These are phyloP conservation scores for Elysia crispata DNA, from an alignment of 2,888 invertebrate species.

Conservation along the genomic window DNA sequence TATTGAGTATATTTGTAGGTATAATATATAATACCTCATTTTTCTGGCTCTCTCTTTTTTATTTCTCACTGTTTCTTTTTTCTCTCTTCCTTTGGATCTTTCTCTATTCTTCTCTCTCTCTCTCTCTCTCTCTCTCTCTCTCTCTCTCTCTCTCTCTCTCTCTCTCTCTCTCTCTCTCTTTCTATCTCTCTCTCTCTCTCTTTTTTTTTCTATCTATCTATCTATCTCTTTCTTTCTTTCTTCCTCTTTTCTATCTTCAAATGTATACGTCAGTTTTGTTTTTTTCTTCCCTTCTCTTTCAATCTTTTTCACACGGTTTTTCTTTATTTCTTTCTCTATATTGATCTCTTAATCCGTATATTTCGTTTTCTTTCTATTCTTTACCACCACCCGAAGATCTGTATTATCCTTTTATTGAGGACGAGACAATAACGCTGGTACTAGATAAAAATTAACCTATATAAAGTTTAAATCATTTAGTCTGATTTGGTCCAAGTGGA, in stretches of 20 bases:
- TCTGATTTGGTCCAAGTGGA: too few species aligned
- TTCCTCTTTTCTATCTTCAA: neutral
- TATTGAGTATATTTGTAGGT: neutral
- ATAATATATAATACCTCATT: neutral
- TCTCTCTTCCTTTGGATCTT: neutral
- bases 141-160: neutral
- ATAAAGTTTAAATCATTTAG: too few species aligned
- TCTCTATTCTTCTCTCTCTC: constrained; percentile 16
- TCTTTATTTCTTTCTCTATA: too few species aligned
- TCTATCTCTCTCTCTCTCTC: neutral
- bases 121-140: constrained; percentile 23
- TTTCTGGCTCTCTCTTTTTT: neutral
- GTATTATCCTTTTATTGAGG: too few species aligned
- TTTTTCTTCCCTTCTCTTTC: neutral
- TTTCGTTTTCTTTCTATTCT: neutral
- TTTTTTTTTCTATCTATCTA: neutral
- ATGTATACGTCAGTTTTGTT: neutral
- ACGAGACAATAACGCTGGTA: too few species aligned
- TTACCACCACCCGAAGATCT: too few species aligned
- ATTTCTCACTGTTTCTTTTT: neutral
- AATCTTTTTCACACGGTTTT: neutral
- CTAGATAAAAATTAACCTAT: too few species aligned
- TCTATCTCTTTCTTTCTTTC: neutral
- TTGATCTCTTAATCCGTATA: too few species aligned
- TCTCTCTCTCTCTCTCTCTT: constrained; percentile 10